A percentile compares a stretch with the other conserved stretches of the same genome.
phyloP scores from a whole-genome alignment of 2,113 vertebrate genomes.

The Nothocercus nigrocapillus region DNA sequence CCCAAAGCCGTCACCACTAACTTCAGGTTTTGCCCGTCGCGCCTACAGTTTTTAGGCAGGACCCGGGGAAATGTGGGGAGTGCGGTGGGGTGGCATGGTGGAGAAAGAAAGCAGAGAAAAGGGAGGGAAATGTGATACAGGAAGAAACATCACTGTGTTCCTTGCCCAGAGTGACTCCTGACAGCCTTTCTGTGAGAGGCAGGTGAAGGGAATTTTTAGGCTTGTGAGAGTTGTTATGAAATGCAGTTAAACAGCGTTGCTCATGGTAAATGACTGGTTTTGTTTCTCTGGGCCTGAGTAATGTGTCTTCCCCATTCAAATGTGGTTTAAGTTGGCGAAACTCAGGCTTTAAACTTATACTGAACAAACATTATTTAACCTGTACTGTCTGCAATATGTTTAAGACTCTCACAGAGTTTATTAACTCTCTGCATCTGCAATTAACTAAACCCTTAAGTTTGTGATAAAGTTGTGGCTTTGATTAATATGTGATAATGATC shows the following conservation, averaged over 20 bases:
- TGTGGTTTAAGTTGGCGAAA: background rate
- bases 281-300: background rate
- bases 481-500: constrained; percentile 67
- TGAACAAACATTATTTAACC: constrained; percentile 2
- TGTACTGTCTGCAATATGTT: background rate
- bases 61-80: background rate
- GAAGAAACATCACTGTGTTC: background rate
- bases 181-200: background rate
- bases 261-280: background rate
- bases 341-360: background rate
- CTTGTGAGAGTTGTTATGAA: background rate
- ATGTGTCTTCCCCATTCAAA: background rate
- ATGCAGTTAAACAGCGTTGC: background rate
- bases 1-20: rapidly evolving
- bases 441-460: constrained; percentile 44
- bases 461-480: constrained; percentile 9
- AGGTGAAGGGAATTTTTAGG: background rate
- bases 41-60: background rate
- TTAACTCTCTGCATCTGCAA: constrained; percentile 40
- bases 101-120: background rate
- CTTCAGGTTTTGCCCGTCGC: background rate
- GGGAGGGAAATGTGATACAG: background rate
- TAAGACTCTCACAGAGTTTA: background rate
- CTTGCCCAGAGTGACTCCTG: background rate
- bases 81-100: background rate